These are phyloP conservation scores for Porites evermanni DNA, from an alignment of 92 coral and sea anemone genomes.

Conservation along the genomic window DNA sequence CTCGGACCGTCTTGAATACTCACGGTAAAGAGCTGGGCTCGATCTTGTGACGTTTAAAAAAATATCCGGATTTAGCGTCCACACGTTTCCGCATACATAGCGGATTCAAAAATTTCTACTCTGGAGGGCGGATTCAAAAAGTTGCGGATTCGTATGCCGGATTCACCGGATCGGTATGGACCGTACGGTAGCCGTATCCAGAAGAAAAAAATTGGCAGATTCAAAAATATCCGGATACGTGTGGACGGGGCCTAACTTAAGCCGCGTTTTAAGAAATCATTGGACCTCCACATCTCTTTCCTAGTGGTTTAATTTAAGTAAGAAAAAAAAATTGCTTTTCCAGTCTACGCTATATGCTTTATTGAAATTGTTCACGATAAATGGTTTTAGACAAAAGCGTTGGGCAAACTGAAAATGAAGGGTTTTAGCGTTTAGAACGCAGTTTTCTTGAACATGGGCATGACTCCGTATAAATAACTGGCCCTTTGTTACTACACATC, in stretches of 20 bases:
- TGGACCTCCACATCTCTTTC: too few species aligned
- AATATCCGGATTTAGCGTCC: neutral
- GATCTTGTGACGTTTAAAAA: neutral
- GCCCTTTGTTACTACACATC: conserved; percentile 3
- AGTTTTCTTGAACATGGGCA: neutral
- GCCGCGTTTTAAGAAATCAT: conserved; percentile 1
- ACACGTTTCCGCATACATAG: too few species aligned
- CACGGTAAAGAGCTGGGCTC: conserved; percentile 1
- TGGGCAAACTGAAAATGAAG: conserved; percentile 7
- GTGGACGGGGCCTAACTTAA: conserved; percentile 13
- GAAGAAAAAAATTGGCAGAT: neutral
- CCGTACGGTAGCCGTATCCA: conserved; percentile 5
- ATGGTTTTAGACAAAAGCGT: neutral
- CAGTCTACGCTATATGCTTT: too few species aligned
- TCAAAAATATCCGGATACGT: neutral
- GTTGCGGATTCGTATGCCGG: too few species aligned
- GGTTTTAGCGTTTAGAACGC: conserved; percentile 9
- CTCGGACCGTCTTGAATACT: too few species aligned
- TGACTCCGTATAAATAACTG: conserved; percentile 7
- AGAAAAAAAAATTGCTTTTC: conserved; percentile 1
- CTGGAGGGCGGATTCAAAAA: too few species aligned
- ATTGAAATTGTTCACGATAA: too few species aligned
- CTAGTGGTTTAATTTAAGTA: neutral
- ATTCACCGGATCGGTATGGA: neutral
- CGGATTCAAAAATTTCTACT: too few species aligned